These are phyloP conservation scores for Motacilla tschutschensis DNA, from an alignment of 2,113 vertebrate genomes.

Conservation along the genomic window DNA sequence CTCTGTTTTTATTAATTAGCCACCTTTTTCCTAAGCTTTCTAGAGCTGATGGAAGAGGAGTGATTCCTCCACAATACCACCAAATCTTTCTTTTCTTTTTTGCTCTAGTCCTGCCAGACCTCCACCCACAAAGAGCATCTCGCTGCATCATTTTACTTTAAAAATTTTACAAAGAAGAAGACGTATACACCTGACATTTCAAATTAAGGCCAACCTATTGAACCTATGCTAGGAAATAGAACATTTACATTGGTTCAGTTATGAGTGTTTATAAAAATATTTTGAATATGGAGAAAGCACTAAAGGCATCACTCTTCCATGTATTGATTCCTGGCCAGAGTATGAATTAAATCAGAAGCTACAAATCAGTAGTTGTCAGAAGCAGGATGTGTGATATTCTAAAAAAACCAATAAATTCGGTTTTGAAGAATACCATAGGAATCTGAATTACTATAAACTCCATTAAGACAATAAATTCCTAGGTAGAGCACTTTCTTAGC, in stretches of 20 bases:
- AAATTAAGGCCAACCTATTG: not conserved
- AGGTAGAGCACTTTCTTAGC: not conserved
- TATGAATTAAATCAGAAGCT: not conserved
- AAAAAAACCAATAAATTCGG: not conserved
- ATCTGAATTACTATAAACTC: not conserved
- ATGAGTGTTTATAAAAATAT: not conserved
- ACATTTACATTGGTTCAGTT: not conserved
- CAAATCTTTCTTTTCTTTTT: not conserved
- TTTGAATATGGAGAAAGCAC: not conserved
- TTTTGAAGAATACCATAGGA: not conserved
- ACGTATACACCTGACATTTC: not conserved
- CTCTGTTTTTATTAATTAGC: not conserved
- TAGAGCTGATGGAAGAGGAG: not conserved
- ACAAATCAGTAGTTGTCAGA: not conserved
- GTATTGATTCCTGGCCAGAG: not conserved
- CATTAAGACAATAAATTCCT: not conserved
- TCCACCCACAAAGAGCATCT: accelerated
- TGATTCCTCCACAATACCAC: not conserved
- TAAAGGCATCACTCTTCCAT: not conserved
- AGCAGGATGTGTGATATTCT: too few relatives aligned
- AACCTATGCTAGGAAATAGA: not conserved
- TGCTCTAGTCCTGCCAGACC: accelerated
- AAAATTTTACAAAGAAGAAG: not conserved
- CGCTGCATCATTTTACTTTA: not conserved
- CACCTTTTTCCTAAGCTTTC: not conserved